Evolutionary conservation across 2,113 vertebrate species (phyloP).

Genomic region (Elachura formosa): DNA sequence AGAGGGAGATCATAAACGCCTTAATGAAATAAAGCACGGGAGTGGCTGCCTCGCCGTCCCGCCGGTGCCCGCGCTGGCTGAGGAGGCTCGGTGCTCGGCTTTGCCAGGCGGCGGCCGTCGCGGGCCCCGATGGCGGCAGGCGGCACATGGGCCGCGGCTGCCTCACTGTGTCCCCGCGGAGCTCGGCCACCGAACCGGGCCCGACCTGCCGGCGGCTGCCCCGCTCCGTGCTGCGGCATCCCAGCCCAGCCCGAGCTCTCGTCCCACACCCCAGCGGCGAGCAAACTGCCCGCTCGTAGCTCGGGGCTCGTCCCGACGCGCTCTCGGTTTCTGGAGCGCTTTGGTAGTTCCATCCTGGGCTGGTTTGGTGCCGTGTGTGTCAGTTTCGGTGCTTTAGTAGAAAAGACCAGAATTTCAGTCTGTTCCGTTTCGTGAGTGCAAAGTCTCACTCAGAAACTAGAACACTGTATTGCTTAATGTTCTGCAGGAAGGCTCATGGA

Average conservation of each 20-base stretch:
- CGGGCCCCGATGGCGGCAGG: not conserved
- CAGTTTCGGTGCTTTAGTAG: not conserved
- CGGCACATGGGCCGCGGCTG: not conserved
- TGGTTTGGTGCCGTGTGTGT: not conserved
- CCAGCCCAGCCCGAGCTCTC: fast-evolving
- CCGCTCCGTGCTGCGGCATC: fast-evolving
- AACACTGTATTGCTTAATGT: not conserved
- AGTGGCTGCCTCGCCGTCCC: not conserved
- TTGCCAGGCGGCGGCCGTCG: no score
- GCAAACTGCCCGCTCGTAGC: not conserved
- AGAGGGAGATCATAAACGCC: not conserved
- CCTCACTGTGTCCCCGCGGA: no score
- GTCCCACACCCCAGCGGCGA: fast-evolving
- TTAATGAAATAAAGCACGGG: not conserved
- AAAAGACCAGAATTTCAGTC: not conserved
- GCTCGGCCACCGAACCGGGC: no score
- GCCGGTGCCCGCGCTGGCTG: not conserved
- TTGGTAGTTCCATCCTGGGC: not conserved
- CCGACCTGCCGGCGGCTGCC: fast-evolving
- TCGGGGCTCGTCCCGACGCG: fast-evolving
- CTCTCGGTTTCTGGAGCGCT: not conserved
- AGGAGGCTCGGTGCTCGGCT: no score
- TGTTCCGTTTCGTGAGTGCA: fast-evolving
- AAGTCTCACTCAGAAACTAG: not conserved
- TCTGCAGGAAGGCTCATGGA: fast-evolving